A percentile compares a stretch with the other conserved stretches of the same genome.
Evolutionary conservation across 1,140 invertebrate genomes (phyloP).

Genomic region (Bombus waltoni): DNA sequence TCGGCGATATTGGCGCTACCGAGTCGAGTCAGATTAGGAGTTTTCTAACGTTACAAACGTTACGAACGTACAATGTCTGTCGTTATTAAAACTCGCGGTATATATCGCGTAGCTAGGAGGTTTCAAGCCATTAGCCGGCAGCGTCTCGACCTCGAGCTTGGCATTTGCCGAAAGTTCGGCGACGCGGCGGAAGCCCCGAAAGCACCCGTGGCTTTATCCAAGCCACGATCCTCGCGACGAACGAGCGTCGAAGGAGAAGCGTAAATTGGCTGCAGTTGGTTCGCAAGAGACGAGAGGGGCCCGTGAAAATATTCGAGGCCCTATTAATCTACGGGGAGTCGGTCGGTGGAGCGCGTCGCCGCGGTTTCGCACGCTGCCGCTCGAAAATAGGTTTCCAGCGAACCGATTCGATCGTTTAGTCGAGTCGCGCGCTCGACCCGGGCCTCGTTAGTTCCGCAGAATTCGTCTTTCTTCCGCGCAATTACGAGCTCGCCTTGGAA

Average conservation of each 20-base stretch:
- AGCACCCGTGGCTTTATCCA: too few species aligned
- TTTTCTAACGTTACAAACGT: too few species aligned
- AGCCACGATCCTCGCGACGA: neutral
- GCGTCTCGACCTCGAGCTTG: neutral
- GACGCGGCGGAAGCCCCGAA: neutral
- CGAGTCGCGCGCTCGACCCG: conserved; percentile 25
- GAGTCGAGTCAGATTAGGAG: too few species aligned
- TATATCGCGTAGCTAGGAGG: neutral
- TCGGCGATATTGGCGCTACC: too few species aligned
- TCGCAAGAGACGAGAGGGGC: neutral
- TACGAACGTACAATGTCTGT: neutral
- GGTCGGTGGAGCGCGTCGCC: conserved; percentile 1
- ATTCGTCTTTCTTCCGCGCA: conserved; percentile 65
- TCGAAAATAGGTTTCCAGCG: conserved; percentile 44
- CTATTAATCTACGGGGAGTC: conserved; percentile 20
- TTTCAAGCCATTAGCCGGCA: neutral
- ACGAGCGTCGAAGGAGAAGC: neutral
- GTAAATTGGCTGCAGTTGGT: conserved; percentile 34
- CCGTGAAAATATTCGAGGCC: conserved; percentile 33
- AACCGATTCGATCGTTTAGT: conserved; percentile 42
- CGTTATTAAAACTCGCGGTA: conserved; percentile 29
- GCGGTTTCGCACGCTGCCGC: neutral
- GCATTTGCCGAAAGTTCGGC: conserved; percentile 63
- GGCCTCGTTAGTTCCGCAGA: conserved; percentile 72
- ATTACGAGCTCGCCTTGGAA: conserved; percentile 50